Evolutionary conservation across 2,888 invertebrate species (phyloP).

Genomic region (Danaus chrysippus): DNA sequence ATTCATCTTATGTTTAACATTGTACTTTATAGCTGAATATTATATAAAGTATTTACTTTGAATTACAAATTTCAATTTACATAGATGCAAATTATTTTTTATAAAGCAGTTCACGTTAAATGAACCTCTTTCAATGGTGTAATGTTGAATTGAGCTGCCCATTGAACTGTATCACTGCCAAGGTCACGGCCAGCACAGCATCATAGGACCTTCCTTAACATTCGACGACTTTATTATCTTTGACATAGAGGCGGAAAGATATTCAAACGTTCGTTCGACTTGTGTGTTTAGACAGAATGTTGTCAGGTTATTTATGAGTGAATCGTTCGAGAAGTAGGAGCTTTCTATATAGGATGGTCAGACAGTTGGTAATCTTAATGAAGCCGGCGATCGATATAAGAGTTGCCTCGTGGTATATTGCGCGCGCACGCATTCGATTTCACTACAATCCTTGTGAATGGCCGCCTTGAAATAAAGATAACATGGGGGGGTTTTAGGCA

Average conservation of each 20-base stretch:
- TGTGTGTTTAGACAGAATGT: too few species aligned
- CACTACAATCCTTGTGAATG: constrained; percentile 66
- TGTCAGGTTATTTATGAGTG: too few species aligned
- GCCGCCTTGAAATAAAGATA: constrained; percentile 50
- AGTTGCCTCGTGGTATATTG: constrained; percentile 53
- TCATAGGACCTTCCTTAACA: constrained; percentile 17
- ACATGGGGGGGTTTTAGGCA: constrained; percentile 47
- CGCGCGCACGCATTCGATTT: constrained; percentile 66
- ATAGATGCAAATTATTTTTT: not conserved
- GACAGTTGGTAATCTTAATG: constrained; percentile 49
- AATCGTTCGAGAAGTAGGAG: too few species aligned
- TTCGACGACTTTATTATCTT: not conserved
- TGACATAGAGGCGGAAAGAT: not conserved
- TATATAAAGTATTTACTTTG: too few species aligned
- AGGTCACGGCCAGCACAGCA: constrained; percentile 49
- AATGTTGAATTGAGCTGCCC: constrained; percentile 65
- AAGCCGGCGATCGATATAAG: constrained; percentile 62
- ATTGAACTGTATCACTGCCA: constrained; percentile 68
- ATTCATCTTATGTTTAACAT: too few species aligned
- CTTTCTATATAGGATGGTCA: constrained; percentile 40
- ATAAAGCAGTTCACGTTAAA: constrained; percentile 41
- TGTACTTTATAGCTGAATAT: too few species aligned
- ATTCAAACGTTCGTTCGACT: too few species aligned
- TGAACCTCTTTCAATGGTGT: constrained; percentile 58
- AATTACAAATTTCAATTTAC: not conserved